phyloP scores from a whole-genome alignment of 2,113 vertebrate species.

The Anseranas semipalmata region DNA sequence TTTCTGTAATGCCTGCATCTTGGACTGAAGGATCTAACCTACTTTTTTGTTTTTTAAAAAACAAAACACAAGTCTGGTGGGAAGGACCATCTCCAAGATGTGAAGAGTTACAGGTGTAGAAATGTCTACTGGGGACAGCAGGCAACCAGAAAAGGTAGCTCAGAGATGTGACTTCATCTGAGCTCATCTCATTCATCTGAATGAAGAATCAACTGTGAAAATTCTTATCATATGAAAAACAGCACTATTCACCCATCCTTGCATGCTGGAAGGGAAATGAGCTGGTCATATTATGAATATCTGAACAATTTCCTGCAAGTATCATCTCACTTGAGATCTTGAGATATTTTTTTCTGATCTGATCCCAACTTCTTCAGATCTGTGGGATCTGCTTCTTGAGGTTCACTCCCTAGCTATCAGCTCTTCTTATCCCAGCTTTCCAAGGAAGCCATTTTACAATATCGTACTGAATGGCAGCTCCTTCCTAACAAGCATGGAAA shows the following conservation, averaged over 20 bases:
- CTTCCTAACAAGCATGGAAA: neutral
- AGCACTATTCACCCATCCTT: neutral
- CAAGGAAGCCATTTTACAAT: neutral
- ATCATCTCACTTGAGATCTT: slow-evolving; percentile 1
- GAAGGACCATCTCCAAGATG: neutral
- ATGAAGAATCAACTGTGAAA: neutral
- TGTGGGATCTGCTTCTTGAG: neutral
- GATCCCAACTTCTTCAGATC: neutral
- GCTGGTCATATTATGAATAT: neutral
- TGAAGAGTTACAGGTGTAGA: neutral
- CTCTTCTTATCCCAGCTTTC: slow-evolving; percentile 11
- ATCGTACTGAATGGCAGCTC: neutral
- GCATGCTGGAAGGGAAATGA: neutral
- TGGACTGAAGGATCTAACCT: neutral
- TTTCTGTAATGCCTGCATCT: neutral
- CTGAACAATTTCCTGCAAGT: neutral
- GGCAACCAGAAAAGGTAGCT: neutral
- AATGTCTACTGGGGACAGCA: neutral
- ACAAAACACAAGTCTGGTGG: neutral
- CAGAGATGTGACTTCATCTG: neutral
- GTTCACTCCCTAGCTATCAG: neutral
- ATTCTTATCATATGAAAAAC: neutral
- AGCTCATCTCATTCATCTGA: neutral
- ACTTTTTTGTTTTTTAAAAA: neutral
- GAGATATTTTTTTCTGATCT: neutral